Percentiles rank a stretch among this genome's conserved stretches.
phyloP scores from a whole-genome alignment of 2,888 invertebrate genomes.

The Nephrotoma flavescens region DNA sequence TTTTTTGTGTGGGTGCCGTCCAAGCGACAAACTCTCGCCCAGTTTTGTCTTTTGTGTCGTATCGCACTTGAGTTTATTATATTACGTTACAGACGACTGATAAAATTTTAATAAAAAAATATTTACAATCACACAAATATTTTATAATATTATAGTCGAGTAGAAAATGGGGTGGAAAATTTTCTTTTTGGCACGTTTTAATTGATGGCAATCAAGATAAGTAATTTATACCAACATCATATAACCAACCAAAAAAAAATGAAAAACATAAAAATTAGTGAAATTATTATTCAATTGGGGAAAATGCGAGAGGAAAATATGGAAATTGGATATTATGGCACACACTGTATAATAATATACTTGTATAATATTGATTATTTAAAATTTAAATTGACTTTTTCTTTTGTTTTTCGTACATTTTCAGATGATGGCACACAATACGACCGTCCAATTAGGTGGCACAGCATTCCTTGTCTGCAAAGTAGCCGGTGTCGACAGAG shows the following conservation, averaged over 20 bases:
- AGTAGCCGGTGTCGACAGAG: constrained; percentile 34
- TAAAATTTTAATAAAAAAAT: neutral
- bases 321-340: neutral
- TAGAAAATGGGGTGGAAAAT: neutral
- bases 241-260: neutral
- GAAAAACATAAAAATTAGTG: neutral
- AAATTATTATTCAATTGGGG: neutral
- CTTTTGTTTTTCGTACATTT: constrained; percentile 13
- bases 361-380: neutral
- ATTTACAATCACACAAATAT: neutral
- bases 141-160: neutral
- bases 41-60: neutral
- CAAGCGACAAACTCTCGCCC: neutral
- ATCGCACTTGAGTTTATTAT: neutral
- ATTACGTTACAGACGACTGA: neutral
- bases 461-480: constrained; percentile 34
- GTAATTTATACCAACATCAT: neutral
- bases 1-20: neutral
- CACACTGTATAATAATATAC: neutral
- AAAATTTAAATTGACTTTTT: constrained; percentile 1
- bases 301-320: neutral
- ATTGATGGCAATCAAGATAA: neutral
- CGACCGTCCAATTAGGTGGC: constrained; percentile 34
- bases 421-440: constrained; percentile 35
- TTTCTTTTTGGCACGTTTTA: neutral